Conservation (phyloP, 2,888 invertebrate species). For the Rosalia funebris region DNA sequence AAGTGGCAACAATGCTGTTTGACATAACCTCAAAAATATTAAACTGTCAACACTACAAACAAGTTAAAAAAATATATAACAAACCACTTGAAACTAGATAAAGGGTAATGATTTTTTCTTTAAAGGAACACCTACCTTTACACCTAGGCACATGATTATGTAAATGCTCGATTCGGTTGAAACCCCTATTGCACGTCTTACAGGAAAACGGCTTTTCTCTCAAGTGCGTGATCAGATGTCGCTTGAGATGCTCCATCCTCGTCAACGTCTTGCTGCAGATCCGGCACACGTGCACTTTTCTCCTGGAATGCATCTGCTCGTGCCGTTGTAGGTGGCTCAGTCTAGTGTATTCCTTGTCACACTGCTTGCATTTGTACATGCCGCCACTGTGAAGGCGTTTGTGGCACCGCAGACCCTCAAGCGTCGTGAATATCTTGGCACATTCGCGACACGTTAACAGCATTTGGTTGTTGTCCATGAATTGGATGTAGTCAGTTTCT, state of each 20-base stretch:
- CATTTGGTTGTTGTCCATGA: slow-evolving; percentile 60
- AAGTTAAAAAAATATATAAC: too few species aligned
- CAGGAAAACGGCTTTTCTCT: slow-evolving; percentile 62
- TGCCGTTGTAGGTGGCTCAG: slow-evolving; percentile 61
- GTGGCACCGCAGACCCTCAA: slow-evolving; percentile 55
- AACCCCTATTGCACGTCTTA: slow-evolving; percentile 61
- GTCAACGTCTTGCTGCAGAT: slow-evolving; percentile 62
- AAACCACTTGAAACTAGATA: too few species aligned
- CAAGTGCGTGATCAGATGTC: slow-evolving; percentile 61
- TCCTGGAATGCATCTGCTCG: slow-evolving; percentile 57
- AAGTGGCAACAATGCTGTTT: too few species aligned
- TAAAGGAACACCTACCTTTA: slow-evolving; percentile 57
- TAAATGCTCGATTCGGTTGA: slow-evolving; percentile 61
- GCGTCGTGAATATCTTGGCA: slow-evolving; percentile 59
- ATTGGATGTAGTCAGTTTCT: slow-evolving; percentile 58
- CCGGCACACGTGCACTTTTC: slow-evolving; percentile 62
- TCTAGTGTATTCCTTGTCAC: slow-evolving; percentile 60
- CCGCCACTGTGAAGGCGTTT: slow-evolving; percentile 59
- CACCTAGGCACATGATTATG: slow-evolving; percentile 59
- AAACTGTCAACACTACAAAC: too few species aligned
- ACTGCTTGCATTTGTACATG: slow-evolving; percentile 61
- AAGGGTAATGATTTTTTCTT: too few species aligned
- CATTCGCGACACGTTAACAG: slow-evolving; percentile 59
- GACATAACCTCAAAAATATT: too few species aligned
- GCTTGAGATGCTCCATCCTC: slow-evolving; percentile 61